Evolutionary conservation across 2,797 vertebrate genomes (phyloP).

Genomic region (Coregonus sp.): DNA sequence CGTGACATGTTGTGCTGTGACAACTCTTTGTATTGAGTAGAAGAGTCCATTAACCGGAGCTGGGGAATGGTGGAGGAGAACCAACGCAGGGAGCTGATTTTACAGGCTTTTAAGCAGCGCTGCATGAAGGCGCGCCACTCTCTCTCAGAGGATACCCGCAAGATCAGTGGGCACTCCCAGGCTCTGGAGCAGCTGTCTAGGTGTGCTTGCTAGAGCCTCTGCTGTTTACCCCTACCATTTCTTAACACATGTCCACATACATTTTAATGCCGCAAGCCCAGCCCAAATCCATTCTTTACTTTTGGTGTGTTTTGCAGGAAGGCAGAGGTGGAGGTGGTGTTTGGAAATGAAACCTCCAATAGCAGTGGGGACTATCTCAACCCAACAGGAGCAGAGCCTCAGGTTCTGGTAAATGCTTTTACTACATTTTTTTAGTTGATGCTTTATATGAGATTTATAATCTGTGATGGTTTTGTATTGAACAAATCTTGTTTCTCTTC

Average conservation of each 20-base stretch:
- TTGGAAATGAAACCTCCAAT: conserved; percentile 50
- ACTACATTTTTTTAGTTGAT: too few relatives aligned
- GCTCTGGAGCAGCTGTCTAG: conserved; percentile 66
- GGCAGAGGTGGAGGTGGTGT: conserved; percentile 72
- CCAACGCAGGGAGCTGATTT: conserved; percentile 62
- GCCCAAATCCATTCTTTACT: background rate
- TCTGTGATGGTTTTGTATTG: too few relatives aligned
- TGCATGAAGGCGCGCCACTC: conserved; percentile 46
- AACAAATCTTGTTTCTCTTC: background rate
- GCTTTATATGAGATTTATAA: too few relatives aligned
- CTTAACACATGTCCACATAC: background rate
- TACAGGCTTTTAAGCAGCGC: conserved; percentile 68
- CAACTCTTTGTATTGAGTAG: conserved; percentile 48
- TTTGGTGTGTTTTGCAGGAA: conserved; percentile 59
- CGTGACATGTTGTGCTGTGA: background rate
- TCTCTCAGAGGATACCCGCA: conserved; percentile 54
- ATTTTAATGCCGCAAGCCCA: background rate
- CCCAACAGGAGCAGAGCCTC: conserved; percentile 62
- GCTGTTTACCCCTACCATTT: background rate
- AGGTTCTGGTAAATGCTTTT: conserved; percentile 71
- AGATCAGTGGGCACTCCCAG: conserved; percentile 60
- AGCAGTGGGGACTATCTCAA: conserved; percentile 34
- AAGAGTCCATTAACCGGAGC: conserved; percentile 56
- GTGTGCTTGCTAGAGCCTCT: conserved; percentile 43
- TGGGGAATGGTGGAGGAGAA: conserved; percentile 66